These are phyloP conservation scores for Nomada flava DNA, from an alignment of 2,888 invertebrate genomes.

Conservation along the genomic window DNA sequence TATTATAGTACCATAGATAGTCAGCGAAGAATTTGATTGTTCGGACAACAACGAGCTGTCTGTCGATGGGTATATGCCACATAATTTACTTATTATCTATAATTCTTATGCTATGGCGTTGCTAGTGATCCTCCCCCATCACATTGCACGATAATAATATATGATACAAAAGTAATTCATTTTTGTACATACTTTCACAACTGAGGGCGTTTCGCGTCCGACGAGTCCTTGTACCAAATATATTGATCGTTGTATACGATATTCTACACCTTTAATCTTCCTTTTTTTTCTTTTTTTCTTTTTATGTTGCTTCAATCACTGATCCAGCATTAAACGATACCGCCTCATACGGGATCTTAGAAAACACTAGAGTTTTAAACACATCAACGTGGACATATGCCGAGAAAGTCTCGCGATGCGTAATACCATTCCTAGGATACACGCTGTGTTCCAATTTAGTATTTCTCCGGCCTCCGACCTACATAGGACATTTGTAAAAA, in stretches of 20 bases:
- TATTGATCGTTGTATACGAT: slow-evolving; percentile 47
- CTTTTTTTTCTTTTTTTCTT: background rate
- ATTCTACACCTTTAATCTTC: slow-evolving; percentile 9
- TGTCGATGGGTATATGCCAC: slow-evolving; percentile 64
- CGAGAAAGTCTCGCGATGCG: background rate
- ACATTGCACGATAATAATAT: slow-evolving; percentile 61
- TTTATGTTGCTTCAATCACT: slow-evolving; percentile 31
- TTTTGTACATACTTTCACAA: slow-evolving; percentile 76
- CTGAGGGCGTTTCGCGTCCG: slow-evolving; percentile 47
- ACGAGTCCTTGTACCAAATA: slow-evolving; percentile 26
- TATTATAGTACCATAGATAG: slow-evolving; percentile 50
- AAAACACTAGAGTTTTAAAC: slow-evolving; percentile 38
- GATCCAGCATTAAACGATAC: slow-evolving; percentile 15
- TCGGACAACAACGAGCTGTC: slow-evolving; percentile 58
- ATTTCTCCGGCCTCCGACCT: slow-evolving; percentile 18
- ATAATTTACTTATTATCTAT: slow-evolving; percentile 67
- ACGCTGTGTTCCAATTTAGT: slow-evolving; percentile 11
- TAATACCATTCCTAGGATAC: background rate
- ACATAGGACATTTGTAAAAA: slow-evolving; percentile 41
- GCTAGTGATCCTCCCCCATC: slow-evolving; percentile 52
- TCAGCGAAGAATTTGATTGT: slow-evolving; percentile 61
- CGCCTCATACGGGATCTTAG: background rate
- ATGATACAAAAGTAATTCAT: slow-evolving; percentile 76
- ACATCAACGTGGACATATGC: background rate
- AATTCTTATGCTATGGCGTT: slow-evolving; percentile 53